Conservation (phyloP, 2,888 invertebrate genomes). For the Zygothrica quintamaculata region DNA sequence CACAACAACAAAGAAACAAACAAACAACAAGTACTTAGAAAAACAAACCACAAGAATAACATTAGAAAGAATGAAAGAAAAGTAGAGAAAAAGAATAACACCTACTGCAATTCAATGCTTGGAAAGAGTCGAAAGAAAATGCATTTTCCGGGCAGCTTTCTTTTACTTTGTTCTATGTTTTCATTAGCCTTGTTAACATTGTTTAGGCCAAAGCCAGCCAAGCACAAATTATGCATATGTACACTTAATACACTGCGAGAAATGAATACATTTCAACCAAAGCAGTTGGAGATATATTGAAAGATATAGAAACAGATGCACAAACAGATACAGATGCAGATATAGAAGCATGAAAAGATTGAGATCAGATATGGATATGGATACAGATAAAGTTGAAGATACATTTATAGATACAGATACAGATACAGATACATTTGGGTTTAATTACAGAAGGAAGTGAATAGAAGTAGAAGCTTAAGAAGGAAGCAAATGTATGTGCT, state of each 20-base stretch:
- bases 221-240: constrained; percentile 71
- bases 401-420: not conserved
- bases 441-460: constrained; percentile 62
- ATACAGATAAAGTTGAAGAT: not conserved
- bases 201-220: constrained; percentile 47
- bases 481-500: too few relatives aligned
- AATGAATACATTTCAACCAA: constrained; percentile 32
- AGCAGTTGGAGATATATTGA: constrained; percentile 21
- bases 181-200: constrained; percentile 38
- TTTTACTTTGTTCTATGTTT: constrained; percentile 30
- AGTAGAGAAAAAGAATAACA: constrained; percentile 29
- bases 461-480: constrained; percentile 5
- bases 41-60: constrained; percentile 9
- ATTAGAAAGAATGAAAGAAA: too few relatives aligned
- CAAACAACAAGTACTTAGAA: constrained; percentile 21
- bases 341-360: constrained; percentile 26
- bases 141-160: constrained; percentile 7
- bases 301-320: constrained; percentile 13
- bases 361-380: too few relatives aligned
- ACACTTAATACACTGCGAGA: constrained; percentile 39
- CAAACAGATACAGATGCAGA: constrained; percentile 21
- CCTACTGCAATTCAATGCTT: constrained; percentile 30
- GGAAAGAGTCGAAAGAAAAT: constrained; percentile 52
- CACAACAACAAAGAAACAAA: constrained; percentile 19
- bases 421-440: constrained; percentile 12